These are phyloP conservation scores for Fabriciana adippe DNA, from an alignment of 2,888 invertebrate genomes.

Conservation along the genomic window DNA sequence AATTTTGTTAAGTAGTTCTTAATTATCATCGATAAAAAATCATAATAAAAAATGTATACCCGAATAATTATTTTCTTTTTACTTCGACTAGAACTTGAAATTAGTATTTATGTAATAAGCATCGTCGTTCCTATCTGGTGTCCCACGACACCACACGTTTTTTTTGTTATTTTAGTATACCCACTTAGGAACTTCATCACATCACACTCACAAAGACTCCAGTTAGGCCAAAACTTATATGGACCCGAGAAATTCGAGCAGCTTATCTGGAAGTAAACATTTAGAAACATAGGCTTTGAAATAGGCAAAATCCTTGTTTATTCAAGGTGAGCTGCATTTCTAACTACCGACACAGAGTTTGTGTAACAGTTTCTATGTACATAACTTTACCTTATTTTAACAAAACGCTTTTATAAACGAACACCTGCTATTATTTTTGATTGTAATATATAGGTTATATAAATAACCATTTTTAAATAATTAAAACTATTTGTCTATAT, in stretches of 20 bases:
- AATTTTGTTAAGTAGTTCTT: too few relatives aligned
- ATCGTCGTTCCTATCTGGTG: too few relatives aligned
- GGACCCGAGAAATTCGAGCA: slow-evolving; percentile 1
- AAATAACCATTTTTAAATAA: neutral
- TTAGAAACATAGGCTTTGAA: slow-evolving; percentile 61
- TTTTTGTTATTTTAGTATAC: too few relatives aligned
- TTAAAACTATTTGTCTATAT: too few relatives aligned
- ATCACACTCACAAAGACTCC: too few relatives aligned
- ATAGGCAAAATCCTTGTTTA: slow-evolving; percentile 69
- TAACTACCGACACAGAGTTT: slow-evolving; percentile 50
- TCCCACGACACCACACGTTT: too few relatives aligned
- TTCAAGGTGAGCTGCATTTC: slow-evolving; percentile 54
- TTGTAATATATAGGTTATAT: neutral
- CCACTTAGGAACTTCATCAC: too few relatives aligned
- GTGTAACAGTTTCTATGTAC: slow-evolving; percentile 45
- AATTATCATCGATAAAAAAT: too few relatives aligned
- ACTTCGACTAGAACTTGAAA: too few relatives aligned
- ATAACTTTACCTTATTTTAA: slow-evolving; percentile 32
- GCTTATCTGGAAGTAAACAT: slow-evolving; percentile 49
- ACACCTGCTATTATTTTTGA: slow-evolving; percentile 25
- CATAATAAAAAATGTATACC: too few relatives aligned
- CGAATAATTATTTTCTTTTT: too few relatives aligned
- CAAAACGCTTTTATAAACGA: slow-evolving; percentile 31
- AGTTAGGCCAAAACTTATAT: neutral
- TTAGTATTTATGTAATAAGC: too few relatives aligned